These are phyloP conservation scores for Orestias chungarensis DNA, from an alignment of 2,797 vertebrate genomes.

Conservation along the genomic window DNA sequence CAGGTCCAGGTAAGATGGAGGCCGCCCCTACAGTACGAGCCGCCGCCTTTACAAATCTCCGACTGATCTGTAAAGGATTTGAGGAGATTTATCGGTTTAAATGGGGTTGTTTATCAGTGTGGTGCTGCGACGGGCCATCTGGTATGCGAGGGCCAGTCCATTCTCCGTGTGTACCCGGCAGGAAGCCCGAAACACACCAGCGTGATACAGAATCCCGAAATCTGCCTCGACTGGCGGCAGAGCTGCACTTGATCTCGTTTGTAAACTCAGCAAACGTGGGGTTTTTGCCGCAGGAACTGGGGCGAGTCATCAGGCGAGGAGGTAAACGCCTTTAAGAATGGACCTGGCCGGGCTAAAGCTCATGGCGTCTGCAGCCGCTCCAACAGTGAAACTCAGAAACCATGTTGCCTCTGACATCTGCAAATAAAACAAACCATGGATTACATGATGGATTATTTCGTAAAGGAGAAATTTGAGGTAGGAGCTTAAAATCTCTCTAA, in stretches of 20 bases:
- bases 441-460: conserved; percentile 58
- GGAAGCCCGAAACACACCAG: conserved; percentile 10
- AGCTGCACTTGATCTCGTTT: not conserved
- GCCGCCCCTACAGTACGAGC: too few species aligned
- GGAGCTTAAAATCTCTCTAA: conserved; percentile 1
- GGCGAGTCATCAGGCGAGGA: not conserved
- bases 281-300: not conserved
- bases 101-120: conserved; percentile 47
- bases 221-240: not conserved
- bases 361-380: conserved; percentile 25
- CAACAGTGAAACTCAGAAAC: conserved; percentile 16
- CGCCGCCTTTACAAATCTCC: too few species aligned
- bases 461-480: conserved; percentile 58
- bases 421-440: conserved; percentile 28
- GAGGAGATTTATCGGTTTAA: conserved; percentile 53
- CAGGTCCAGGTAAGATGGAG: conserved; percentile 78
- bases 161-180: conserved; percentile 20
- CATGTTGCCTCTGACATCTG: conserved; percentile 26
- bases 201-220: conserved; percentile 12
- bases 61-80: conserved; percentile 50
- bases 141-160: conserved; percentile 49
- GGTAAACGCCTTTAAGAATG: conserved; percentile 36
- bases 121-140: conserved; percentile 59
- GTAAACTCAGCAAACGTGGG: not conserved
- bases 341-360: conserved; percentile 36